phyloP scores from a whole-genome alignment of 2,113 vertebrate genomes.

The Patagioenas fasciata region DNA sequence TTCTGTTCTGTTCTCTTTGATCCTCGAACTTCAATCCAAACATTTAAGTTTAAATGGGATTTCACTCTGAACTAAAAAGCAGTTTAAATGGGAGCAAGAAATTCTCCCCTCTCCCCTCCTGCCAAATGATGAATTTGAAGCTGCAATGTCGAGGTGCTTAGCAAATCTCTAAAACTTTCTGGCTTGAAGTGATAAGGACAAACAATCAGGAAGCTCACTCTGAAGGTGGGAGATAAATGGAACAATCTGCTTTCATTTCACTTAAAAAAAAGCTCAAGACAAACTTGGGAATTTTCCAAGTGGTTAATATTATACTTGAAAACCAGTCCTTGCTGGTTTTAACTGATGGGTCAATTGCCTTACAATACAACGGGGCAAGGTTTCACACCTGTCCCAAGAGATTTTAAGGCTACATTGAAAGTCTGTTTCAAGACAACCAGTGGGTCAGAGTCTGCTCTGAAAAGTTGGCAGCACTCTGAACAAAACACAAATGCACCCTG shows the following conservation, averaged over 20 bases:
- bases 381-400: background rate
- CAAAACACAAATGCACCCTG: accelerated
- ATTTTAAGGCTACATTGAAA: background rate
- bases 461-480: background rate
- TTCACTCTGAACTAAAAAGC: slow-evolving; percentile 56
- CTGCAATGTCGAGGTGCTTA: slow-evolving; percentile 62
- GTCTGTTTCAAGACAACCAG: background rate
- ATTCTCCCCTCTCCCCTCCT: background rate
- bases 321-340: background rate
- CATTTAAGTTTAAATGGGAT: slow-evolving; percentile 55
- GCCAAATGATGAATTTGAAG: slow-evolving; percentile 48
- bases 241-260: slow-evolving; percentile 12
- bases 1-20: slow-evolving; percentile 37
- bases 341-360: background rate
- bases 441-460: background rate
- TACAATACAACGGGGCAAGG: background rate
- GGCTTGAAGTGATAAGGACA: slow-evolving; percentile 81
- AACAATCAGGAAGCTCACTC: slow-evolving; percentile 71
- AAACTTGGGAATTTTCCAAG: background rate
- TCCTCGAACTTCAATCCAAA: slow-evolving; percentile 51
- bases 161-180: slow-evolving; percentile 73
- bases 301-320: background rate
- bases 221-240: slow-evolving; percentile 78
- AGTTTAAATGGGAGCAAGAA: slow-evolving; percentile 45
- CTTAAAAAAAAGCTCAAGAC: background rate